A percentile compares a stretch with the other conserved stretches of the same genome.
Evolutionary conservation across 2,888 invertebrate genomes (phyloP).

Genomic region (Thereva unica): DNA sequence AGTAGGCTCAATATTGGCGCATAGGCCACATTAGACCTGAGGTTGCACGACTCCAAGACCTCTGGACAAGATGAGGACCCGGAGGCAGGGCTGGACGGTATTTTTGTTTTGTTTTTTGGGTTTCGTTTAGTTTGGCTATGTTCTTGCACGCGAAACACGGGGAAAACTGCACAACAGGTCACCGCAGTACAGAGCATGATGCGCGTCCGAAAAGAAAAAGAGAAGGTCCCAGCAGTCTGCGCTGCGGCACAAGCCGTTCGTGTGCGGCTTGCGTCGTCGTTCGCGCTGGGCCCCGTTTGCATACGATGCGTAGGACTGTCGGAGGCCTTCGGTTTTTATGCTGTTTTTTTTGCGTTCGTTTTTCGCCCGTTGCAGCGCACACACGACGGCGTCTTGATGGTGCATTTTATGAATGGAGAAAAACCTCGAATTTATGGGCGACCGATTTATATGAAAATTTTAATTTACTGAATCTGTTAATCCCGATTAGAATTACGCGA

Average conservation of each 20-base stretch:
- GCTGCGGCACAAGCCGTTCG: constrained; percentile 5
- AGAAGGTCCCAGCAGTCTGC: not conserved
- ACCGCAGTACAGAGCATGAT: not conserved
- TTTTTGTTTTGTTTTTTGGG: too few relatives aligned
- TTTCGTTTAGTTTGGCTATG: too few relatives aligned
- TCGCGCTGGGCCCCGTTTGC: not conserved
- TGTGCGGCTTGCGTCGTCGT: constrained; percentile 6
- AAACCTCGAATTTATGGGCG: constrained; percentile 31
- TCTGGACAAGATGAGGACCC: not conserved
- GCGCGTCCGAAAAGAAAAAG: constrained; percentile 3
- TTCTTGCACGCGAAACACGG: constrained; percentile 5
- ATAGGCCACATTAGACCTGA: not conserved
- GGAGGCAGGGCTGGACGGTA: too few relatives aligned
- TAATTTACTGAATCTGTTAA: constrained; percentile 32
- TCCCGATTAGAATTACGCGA: not conserved
- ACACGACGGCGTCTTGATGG: not conserved
- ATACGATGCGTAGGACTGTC: constrained; percentile 29
- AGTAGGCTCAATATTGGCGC: not conserved
- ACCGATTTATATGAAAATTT: constrained; percentile 27
- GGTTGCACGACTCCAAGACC: not conserved
- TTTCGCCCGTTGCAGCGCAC: not conserved
- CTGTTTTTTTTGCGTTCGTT: constrained; percentile 1
- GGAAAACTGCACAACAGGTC: constrained; percentile 4
- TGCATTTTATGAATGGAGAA: constrained; percentile 29
- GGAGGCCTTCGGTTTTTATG: constrained; percentile 5